These are phyloP conservation scores for Rhopilema esculentum DNA, from an alignment of 30 jellyfish, hydroid and myxozoan species.

Conservation along the genomic window DNA sequence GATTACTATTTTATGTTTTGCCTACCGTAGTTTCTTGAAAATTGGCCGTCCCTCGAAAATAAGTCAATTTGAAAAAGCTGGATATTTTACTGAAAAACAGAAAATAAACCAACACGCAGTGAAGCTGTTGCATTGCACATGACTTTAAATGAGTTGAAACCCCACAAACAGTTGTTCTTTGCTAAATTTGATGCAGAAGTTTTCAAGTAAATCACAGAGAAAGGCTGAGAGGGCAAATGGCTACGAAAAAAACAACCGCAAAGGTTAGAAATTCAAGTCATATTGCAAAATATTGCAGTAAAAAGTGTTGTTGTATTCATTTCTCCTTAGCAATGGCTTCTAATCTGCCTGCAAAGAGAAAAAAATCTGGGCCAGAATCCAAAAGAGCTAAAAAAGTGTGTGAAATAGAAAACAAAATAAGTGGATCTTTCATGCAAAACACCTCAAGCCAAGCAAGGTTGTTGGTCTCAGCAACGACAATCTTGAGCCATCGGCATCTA, in stretches of 20 bases:
- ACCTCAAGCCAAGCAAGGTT: constrained; percentile 42
- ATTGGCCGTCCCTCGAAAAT: constrained; percentile 45
- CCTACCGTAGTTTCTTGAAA: constrained; percentile 36
- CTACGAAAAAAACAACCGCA: neutral
- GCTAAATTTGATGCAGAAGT: constrained; percentile 58
- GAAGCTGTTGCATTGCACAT: constrained; percentile 33
- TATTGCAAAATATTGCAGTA: neutral
- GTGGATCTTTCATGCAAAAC: constrained; percentile 60
- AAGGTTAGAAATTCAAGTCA: constrained; percentile 30
- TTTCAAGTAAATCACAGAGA: constrained; percentile 41
- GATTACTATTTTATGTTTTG: neutral
- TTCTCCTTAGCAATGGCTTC: constrained; percentile 54
- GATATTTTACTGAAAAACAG: neutral
- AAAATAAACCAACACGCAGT: constrained; percentile 36
- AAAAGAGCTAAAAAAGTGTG: constrained; percentile 44
- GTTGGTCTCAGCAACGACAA: constrained; percentile 55
- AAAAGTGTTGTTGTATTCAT: constrained; percentile 23
- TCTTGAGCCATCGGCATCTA: constrained; percentile 38
- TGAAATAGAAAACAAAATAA: constrained; percentile 50
- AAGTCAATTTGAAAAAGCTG: constrained; percentile 8
- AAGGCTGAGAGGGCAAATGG: constrained; percentile 20
- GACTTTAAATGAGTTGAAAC: constrained; percentile 9
- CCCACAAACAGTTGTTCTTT: constrained; percentile 64
- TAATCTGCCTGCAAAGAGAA: constrained; percentile 52
- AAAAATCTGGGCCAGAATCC: constrained; percentile 55